These are phyloP conservation scores for Choristoneura rosaceana DNA, from an alignment of 2,888 invertebrate genomes.

Conservation along the genomic window DNA sequence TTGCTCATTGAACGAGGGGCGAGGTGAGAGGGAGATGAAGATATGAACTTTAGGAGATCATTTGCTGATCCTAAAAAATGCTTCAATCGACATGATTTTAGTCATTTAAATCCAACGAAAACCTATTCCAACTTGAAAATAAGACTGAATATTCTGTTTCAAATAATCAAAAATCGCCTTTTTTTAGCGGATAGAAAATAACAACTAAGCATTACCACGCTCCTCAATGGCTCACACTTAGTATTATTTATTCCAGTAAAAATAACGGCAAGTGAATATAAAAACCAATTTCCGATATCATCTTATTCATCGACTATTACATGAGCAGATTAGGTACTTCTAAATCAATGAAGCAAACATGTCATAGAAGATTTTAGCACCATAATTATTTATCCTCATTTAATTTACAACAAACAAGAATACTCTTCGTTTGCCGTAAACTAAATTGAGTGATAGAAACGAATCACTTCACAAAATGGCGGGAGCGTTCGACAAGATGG, in stretches of 20 bases:
- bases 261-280: background rate
- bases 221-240: background rate
- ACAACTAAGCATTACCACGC: background rate
- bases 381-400: too few species aligned
- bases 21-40: constrained; percentile 3
- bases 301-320: background rate
- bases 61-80: background rate
- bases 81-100: background rate
- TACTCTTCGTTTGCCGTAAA: too few species aligned
- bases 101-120: background rate
- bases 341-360: background rate
- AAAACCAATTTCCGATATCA: background rate
- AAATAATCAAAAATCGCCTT: background rate
- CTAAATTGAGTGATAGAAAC: background rate
- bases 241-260: background rate
- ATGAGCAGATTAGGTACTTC: background rate
- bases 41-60: background rate
- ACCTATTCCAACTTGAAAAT: background rate
- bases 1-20: constrained; percentile 26
- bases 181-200: background rate
- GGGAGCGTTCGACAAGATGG: constrained; percentile 22
- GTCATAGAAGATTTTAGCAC: too few species aligned
- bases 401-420: background rate
- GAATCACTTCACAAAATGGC: constrained; percentile 18
- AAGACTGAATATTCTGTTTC: background rate